phyloP scores from a whole-genome alignment of 2,113 vertebrate genomes.

The Vulpes lagopus region DNA sequence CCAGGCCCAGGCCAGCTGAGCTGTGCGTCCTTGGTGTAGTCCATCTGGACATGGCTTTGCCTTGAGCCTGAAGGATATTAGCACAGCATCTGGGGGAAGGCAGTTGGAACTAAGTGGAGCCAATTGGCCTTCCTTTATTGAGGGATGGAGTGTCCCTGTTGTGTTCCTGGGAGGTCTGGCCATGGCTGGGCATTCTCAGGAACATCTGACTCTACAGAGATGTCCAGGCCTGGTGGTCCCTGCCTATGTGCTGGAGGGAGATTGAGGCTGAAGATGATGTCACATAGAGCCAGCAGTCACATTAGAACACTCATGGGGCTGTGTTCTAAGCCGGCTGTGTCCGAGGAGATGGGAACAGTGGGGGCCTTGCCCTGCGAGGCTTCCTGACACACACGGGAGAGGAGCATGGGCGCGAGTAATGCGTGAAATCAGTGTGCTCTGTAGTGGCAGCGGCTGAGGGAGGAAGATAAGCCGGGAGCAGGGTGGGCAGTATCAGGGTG shows the following conservation, averaged over 20 bases:
- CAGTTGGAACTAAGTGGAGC: background rate
- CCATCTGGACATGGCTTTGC: rapidly evolving
- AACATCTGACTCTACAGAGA: rapidly evolving
- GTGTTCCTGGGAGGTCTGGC: background rate
- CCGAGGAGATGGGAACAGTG: too few relatives aligned
- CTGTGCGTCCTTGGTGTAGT: background rate
- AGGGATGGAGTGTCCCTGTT: rapidly evolving
- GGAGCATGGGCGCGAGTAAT: rapidly evolving
- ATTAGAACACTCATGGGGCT: rapidly evolving
- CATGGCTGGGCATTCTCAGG: background rate
- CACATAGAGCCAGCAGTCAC: rapidly evolving
- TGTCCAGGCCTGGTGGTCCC: background rate
- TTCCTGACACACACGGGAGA: rapidly evolving
- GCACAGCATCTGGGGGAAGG: background rate
- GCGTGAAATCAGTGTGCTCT: rapidly evolving
- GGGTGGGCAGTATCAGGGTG: background rate
- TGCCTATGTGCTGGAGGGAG: background rate
- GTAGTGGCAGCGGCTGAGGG: rapidly evolving
- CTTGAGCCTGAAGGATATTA: rapidly evolving
- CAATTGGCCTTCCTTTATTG: background rate
- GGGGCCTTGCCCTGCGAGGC: background rate
- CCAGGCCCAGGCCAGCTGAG: background rate
- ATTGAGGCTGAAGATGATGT: background rate
- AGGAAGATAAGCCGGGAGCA: too few relatives aligned
- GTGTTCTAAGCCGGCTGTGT: background rate